phyloP scores from a whole-genome alignment of 2,888 invertebrate genomes.

The Lepidocyrtoides sp. region DNA sequence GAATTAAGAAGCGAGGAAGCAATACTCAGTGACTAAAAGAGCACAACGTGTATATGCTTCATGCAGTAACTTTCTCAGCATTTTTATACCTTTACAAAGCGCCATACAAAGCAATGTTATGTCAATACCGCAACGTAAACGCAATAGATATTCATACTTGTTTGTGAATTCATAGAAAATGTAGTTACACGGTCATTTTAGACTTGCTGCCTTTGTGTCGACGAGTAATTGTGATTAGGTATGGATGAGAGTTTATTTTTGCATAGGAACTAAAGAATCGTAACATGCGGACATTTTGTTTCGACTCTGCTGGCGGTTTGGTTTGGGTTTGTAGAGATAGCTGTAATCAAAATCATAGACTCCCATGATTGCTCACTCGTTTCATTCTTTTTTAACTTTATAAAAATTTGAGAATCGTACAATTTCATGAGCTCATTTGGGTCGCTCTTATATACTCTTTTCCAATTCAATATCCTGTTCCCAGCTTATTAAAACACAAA shows the following conservation, averaged over 20 bases:
- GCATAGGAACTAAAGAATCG: slow-evolving; percentile 30
- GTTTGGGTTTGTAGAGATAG: neutral
- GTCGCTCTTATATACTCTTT: neutral
- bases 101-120: neutral
- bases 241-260: neutral
- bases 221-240: neutral
- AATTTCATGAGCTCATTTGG: slow-evolving; percentile 63
- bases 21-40: neutral
- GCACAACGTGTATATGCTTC: neutral
- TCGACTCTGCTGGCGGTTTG: neutral
- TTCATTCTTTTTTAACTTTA: slow-evolving; percentile 10
- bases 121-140: slow-evolving; percentile 9
- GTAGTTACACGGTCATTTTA: neutral
- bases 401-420: slow-evolving; percentile 23
- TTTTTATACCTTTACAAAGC: neutral
- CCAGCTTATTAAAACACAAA: neutral
- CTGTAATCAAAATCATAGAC: neutral
- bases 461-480: slow-evolving; percentile 33
- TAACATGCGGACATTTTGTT: slow-evolving; percentile 39
- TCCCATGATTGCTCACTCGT: slow-evolving; percentile 46
- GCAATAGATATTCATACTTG: neutral
- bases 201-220: neutral
- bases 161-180: neutral
- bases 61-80: neutral
- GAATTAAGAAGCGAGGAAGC: neutral